Base-by-base conservation (phyloP, 2,888 invertebrate genomes). In the Eupithecia insigniata region DNA sequence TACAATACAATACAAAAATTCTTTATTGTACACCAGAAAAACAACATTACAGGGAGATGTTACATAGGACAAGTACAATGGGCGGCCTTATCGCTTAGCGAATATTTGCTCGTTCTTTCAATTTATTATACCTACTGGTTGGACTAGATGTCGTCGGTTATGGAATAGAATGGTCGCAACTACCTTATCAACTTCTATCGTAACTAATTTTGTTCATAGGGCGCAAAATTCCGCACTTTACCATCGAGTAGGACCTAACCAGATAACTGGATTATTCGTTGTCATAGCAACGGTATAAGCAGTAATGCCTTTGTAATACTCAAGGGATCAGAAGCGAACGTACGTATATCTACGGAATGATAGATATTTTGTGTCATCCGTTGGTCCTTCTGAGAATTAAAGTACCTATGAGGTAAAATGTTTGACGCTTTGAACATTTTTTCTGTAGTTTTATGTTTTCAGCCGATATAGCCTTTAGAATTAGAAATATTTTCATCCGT, bases 201-300 rank as follows among this genome's bases (percentile, higher is more conserved):
- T 43, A n/a, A n/a, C 10, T 22, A 22, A 51, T 8, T 51, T 51
- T 51, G 46, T 51, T 51, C 10, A 46, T n/a, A n/a, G 22, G 46
- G 10, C 71, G 73, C 77, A 78, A 76, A 78, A 78, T 76, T 77
- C 75, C 67, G 62, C 68, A 64, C 70, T 73, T 46, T 55, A 64
- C 62, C 16, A 61, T 70, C 71, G 70, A 77, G 74, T 64, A 70
- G 69, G 34, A 60, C 66, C 68, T 73, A 70, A 70, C 70, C 68
- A 76, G 76, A 74, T 78, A 75, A 78, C 69, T 66, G 72, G 76
- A 79, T 77, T 77, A 77, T 71, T 62, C 62, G 77, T 76, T 67
- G 73, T 74, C 62, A 76, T 76, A 73, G 76, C 67, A 74, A 79
- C 74, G 61, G 61, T 61, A 61, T 10, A 51, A 22, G n/a, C 46